Percentiles rank a stretch among this genome's conserved stretches.
These are phyloP conservation scores for Dusona sp. DNA, from an alignment of 2,888 invertebrate genomes.

Conservation along the genomic window DNA sequence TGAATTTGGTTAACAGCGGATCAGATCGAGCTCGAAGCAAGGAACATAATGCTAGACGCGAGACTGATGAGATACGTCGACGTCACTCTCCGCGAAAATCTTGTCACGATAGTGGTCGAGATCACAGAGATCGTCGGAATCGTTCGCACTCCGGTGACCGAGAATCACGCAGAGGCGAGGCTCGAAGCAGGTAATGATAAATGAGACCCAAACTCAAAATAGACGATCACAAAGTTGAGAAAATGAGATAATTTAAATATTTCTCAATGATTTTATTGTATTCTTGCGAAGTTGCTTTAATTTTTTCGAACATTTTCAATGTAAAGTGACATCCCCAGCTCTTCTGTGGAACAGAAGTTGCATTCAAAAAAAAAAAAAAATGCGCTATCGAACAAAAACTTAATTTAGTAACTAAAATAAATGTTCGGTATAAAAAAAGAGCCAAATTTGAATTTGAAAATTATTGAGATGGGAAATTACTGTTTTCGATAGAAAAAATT, in stretches of 20 bases:
- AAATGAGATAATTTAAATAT: background rate
- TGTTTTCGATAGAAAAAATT: no score
- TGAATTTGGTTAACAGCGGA: conserved; percentile 2
- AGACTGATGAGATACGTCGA: conserved; percentile 22
- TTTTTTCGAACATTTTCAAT: no score
- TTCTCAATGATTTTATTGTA: no score
- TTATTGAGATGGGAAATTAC: no score
- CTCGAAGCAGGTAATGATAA: conserved; percentile 55
- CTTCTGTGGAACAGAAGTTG: no score
- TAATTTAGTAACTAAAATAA: no score
- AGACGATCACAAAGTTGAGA: background rate
- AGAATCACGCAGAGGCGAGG: conserved; percentile 48
- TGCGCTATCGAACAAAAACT: no score
- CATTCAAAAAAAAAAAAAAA: no score
- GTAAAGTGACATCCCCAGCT: no score
- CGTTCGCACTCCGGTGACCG: conserved; percentile 59
- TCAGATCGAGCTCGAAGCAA: conserved; percentile 29
- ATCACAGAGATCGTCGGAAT: conserved; percentile 48
- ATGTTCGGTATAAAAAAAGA: no score
- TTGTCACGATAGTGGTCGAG: conserved; percentile 37
- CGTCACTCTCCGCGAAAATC: conserved; percentile 40
- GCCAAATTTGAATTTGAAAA: no score
- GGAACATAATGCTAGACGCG: conserved; percentile 28
- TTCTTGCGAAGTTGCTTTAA: no score
- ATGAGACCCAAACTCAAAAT: background rate